A percentile compares a stretch with the other conserved stretches of the same genome.
These are phyloP conservation scores for Muscicapa adusta DNA, from an alignment of 2,113 vertebrate genomes.

Conservation along the genomic window DNA sequence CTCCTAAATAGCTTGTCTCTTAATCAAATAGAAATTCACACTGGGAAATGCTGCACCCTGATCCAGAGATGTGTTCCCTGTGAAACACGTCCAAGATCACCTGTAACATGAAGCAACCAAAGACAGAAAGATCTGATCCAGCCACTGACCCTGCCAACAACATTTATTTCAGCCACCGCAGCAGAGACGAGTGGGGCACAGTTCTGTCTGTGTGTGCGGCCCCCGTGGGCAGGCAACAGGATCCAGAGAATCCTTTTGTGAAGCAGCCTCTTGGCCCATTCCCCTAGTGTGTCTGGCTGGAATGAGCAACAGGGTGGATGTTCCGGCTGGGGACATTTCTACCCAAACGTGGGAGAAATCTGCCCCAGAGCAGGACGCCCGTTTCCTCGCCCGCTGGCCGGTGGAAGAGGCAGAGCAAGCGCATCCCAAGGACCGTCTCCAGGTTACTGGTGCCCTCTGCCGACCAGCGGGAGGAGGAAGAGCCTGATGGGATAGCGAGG, in stretches of 20 bases:
- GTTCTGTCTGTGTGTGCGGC: fast-evolving
- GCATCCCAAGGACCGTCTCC: neutral
- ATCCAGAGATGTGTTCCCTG: neutral
- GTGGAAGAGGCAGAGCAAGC: neutral
- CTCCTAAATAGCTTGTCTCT: neutral
- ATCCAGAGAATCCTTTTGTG: neutral
- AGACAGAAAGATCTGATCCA: neutral
- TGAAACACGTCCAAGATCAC: neutral
- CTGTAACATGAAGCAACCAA: neutral
- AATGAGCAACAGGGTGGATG: neutral
- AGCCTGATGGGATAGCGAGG: neutral
- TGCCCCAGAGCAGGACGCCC: too few species aligned
- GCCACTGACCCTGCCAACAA: neutral
- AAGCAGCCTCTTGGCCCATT: neutral
- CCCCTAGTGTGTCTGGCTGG: neutral
- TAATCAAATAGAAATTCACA: neutral
- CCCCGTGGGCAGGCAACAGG: fast-evolving
- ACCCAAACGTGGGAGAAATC: neutral
- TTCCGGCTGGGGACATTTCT: neutral
- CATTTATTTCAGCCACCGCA: neutral
- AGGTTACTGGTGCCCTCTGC: constrained; percentile 40
- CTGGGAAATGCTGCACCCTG: neutral
- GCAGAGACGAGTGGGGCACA: fast-evolving
- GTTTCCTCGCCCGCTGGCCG: neutral
- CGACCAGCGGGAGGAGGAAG: neutral